These are phyloP conservation scores for Atlantisia rogersi DNA, from an alignment of 2,113 vertebrate species.

Conservation along the genomic window DNA sequence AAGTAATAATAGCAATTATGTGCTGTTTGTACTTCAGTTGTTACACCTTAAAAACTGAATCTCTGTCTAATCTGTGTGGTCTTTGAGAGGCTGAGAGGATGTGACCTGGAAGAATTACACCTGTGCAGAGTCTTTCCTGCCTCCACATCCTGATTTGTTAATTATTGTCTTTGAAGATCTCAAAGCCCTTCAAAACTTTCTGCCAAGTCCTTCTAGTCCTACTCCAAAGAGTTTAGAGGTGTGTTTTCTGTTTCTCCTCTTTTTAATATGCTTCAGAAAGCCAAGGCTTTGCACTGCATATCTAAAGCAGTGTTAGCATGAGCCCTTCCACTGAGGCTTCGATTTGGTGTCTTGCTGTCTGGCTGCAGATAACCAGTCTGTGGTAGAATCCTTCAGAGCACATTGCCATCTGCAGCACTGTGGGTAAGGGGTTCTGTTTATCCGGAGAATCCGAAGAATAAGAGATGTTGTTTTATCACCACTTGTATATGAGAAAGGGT, in stretches of 20 bases:
- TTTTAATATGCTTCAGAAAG: background rate
- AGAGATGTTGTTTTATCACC: background rate
- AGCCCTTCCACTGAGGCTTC: background rate
- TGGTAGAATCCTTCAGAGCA: background rate
- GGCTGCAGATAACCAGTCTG: background rate
- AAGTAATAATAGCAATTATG: background rate
- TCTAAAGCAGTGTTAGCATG: background rate
- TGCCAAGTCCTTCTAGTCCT: background rate
- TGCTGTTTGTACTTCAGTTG: background rate
- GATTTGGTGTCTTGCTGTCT: background rate
- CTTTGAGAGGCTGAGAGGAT: background rate
- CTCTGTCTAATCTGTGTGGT: background rate
- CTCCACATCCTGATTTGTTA: fast-evolving
- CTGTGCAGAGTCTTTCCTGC: too few relatives aligned
- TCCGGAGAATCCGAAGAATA: background rate
- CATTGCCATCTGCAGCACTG: background rate
- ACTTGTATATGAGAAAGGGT: background rate
- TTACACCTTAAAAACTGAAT: background rate
- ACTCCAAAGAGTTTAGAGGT: background rate
- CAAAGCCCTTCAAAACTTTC: background rate
- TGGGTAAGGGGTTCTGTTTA: background rate
- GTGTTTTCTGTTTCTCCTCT: background rate
- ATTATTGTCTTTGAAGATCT: background rate
- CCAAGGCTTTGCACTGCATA: fast-evolving
- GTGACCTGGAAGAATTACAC: background rate